Conservation (phyloP, 2,113 vertebrate genomes). For the Triplophysa tibetana region DNA sequence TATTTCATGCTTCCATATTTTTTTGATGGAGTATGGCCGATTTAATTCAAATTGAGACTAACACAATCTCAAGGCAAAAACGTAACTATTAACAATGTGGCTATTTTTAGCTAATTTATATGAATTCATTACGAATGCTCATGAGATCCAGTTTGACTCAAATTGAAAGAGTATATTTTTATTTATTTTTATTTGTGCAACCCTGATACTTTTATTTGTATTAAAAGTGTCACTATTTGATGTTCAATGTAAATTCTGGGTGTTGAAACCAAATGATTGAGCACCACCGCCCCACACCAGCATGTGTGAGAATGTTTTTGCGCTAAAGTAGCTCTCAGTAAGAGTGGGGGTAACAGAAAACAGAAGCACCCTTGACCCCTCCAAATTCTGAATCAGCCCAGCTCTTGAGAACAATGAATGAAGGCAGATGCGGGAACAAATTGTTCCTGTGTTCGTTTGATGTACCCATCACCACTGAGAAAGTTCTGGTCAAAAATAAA, state of each 20-base stretch:
- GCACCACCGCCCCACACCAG: neutral
- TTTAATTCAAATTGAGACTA: no score
- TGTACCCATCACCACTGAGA: constrained; percentile 45
- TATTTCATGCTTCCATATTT: no score
- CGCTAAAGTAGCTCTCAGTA: constrained; percentile 36
- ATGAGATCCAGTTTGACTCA: no score
- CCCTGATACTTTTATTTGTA: no score
- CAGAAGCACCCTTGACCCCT: constrained; percentile 50
- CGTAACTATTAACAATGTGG: no score
- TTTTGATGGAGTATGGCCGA: no score
- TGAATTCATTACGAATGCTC: no score
- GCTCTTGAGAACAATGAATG: neutral
- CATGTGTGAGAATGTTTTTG: constrained; percentile 32
- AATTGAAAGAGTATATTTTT: no score
- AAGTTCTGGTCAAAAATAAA: constrained; percentile 10
- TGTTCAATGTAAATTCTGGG: neutral
- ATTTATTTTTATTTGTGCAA: no score
- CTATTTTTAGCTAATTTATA: no score
- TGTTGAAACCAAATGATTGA: neutral
- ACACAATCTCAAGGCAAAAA: no score
- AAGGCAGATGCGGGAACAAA: constrained; percentile 21
- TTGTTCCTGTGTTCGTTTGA: constrained; percentile 33
- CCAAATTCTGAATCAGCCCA: constrained; percentile 32
- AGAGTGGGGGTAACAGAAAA: constrained; percentile 33
- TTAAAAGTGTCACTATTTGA: neutral